These are phyloP conservation scores for Callyntrura guangdongensis DNA, from an alignment of 2,888 invertebrate genomes.

Conservation along the genomic window DNA sequence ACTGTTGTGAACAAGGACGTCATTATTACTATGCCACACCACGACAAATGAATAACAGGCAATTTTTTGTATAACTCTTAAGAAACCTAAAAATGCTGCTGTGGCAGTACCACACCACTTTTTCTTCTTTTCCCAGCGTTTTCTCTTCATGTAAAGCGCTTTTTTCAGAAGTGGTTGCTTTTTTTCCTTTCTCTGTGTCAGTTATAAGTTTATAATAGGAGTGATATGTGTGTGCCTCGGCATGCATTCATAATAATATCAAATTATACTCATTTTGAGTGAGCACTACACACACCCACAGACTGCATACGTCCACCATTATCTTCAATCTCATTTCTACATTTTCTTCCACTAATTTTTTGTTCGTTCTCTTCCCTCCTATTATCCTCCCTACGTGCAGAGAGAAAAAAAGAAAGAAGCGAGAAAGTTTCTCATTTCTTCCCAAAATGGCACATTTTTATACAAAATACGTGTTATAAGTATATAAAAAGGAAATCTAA, in stretches of 20 bases:
- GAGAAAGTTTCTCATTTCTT: slow-evolving; percentile 23
- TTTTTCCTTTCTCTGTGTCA: neutral
- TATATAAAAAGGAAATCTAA: slow-evolving; percentile 46
- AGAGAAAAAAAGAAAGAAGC: slow-evolving; percentile 23
- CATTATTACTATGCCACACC: slow-evolving; percentile 76
- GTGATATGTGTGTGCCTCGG: slow-evolving; percentile 39
- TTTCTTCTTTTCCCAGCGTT: neutral
- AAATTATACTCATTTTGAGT: slow-evolving; percentile 62
- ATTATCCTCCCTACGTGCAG: slow-evolving; percentile 5
- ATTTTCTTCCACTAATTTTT: slow-evolving; percentile 59
- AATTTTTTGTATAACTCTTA: slow-evolving; percentile 66
- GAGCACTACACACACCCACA: slow-evolving; percentile 58
- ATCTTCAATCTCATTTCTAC: slow-evolving; percentile 72
- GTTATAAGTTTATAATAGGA: neutral
- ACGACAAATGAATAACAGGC: slow-evolving; percentile 64
- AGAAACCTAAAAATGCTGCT: slow-evolving; percentile 60
- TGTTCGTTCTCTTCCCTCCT: too few relatives aligned
- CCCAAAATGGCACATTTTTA: slow-evolving; percentile 36
- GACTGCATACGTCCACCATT: slow-evolving; percentile 66
- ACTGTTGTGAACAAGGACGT: slow-evolving; percentile 74
- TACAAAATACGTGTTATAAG: slow-evolving; percentile 41
- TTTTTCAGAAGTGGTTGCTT: slow-evolving; percentile 13
- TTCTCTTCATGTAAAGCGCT: slow-evolving; percentile 31
- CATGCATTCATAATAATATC: slow-evolving; percentile 29
- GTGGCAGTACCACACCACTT: neutral